Conservation (phyloP, 2,888 invertebrate species). For the Nephrotoma guestfalica region DNA sequence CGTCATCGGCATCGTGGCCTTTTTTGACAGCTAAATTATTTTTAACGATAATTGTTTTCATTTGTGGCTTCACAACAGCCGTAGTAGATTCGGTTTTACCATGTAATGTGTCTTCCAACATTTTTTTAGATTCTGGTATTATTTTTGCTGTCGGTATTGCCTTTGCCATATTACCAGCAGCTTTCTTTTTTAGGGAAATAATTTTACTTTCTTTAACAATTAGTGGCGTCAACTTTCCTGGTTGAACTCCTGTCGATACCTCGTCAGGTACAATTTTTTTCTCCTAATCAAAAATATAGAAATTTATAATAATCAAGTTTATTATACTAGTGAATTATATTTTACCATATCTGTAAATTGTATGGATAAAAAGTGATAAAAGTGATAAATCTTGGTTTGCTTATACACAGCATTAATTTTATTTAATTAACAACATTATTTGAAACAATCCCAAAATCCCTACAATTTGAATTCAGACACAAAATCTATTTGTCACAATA, state of each 20-base stretch:
- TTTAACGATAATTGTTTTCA: conserved; percentile 13
- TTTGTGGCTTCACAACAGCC: conserved; percentile 21
- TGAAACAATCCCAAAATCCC: no score
- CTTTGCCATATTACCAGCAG: conserved; percentile 11
- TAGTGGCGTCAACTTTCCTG: conserved; percentile 22
- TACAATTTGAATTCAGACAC: no score
- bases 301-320: background rate
- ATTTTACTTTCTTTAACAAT: conserved; percentile 27
- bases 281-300: conserved; percentile 5
- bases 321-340: no score
- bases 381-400: no score
- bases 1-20: background rate
- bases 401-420: no score
- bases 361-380: no score
- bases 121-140: conserved; percentile 26
- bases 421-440: no score
- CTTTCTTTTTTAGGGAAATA: conserved; percentile 26
- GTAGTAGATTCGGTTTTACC: conserved; percentile 14
- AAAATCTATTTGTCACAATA: no score
- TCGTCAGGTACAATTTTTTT: conserved; percentile 20
- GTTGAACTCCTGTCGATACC: conserved; percentile 15
- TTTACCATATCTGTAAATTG: no score
- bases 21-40: background rate
- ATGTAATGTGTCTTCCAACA: conserved; percentile 24
- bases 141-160: conserved; percentile 29